phyloP scores from a whole-genome alignment of 1,140 invertebrate genomes.

The Drosophila willistoni region DNA sequence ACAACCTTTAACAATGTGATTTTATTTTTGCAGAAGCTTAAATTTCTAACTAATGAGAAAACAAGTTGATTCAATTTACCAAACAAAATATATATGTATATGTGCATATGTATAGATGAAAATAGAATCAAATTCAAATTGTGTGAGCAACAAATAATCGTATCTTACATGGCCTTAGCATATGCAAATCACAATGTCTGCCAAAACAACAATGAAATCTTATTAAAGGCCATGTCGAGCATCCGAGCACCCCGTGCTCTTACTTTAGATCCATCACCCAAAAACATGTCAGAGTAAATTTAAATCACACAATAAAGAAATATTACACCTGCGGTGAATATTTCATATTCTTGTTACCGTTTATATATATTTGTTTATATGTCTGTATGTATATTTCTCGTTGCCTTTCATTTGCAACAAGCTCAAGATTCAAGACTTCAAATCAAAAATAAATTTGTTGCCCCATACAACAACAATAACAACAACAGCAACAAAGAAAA shows the following conservation, averaged over 20 bases:
- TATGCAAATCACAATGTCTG: conserved; percentile 59
- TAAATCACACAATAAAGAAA: conserved; percentile 70
- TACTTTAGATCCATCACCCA: conserved; percentile 21
- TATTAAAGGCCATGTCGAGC: conserved; percentile 49
- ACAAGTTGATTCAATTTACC: conserved; percentile 14
- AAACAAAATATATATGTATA: not conserved
- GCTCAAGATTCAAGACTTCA: conserved; percentile 27
- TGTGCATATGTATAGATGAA: conserved; percentile 1
- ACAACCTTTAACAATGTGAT: not conserved
- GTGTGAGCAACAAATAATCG: conserved; percentile 18
- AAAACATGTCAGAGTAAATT: conserved; percentile 48
- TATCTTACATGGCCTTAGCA: conserved; percentile 24
- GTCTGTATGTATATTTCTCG: not conserved
- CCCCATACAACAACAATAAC: not conserved
- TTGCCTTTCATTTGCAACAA: conserved; percentile 42
- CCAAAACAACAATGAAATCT: conserved; percentile 68
- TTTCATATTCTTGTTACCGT: conserved; percentile 46
- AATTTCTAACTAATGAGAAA: conserved; percentile 8
- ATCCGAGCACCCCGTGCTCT: not conserved
- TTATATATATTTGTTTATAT: not conserved
- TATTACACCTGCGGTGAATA: conserved; percentile 76
- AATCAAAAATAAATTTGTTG: conserved; percentile 65
- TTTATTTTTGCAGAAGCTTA: not conserved
- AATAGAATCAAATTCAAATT: conserved; percentile 39
- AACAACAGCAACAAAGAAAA: conserved; percentile 41